Evolutionary conservation across 1,140 invertebrate species (phyloP).

Genomic region (Platyscapa corneri): DNA sequence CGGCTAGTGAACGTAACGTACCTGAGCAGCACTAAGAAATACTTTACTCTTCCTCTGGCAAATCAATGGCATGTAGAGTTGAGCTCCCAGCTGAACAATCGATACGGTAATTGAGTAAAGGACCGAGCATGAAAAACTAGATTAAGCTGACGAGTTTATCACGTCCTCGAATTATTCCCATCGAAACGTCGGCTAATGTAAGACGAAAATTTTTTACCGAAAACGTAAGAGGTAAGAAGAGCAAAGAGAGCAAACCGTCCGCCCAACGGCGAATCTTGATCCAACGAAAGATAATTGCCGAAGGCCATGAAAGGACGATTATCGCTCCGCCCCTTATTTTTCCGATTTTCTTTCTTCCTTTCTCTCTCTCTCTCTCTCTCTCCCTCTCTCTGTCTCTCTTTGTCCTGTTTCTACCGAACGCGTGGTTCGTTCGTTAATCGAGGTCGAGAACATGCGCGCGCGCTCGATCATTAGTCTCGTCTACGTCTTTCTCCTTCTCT

Average conservation of each 20-base stretch:
- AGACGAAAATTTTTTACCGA: background rate
- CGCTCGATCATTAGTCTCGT: constrained; percentile 3
- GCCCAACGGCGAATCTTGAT: background rate
- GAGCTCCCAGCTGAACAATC: background rate
- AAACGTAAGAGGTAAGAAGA: background rate
- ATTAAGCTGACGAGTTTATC: background rate
- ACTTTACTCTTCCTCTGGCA: background rate
- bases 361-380: constrained; percentile 15
- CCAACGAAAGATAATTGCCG: background rate
- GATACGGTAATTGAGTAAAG: background rate
- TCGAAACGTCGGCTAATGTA: background rate
- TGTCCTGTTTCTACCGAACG: background rate
- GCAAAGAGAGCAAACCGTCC: no score
- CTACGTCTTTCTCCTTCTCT: background rate
- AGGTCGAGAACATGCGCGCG: constrained; percentile 7
- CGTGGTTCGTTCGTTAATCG: background rate
- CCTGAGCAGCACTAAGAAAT: background rate
- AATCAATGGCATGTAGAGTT: background rate
- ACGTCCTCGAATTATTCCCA: background rate
- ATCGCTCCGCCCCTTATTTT: background rate
- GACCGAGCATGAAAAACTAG: background rate
- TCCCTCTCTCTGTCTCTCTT: background rate
- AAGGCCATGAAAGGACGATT: background rate
- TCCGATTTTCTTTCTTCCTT: background rate
- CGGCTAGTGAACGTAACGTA: background rate